These are phyloP conservation scores for Auanema sp. DNA, from an alignment of 2,888 invertebrate genomes.

Conservation along the genomic window DNA sequence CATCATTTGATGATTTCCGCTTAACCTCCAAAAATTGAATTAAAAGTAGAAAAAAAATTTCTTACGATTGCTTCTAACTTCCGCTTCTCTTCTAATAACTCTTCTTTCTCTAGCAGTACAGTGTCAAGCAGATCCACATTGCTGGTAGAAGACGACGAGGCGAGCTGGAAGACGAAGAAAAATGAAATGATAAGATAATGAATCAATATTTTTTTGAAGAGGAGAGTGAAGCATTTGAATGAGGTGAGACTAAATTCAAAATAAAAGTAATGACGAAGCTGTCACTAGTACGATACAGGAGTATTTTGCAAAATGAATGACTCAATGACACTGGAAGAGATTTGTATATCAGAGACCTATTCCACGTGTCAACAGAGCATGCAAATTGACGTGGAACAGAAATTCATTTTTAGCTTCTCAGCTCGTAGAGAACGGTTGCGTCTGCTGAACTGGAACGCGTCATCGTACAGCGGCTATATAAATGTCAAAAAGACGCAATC, in stretches of 20 bases:
- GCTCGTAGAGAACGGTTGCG: no score
- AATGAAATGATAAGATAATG: not conserved
- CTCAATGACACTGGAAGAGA: not conserved
- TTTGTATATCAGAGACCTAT: no score
- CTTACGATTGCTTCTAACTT: slow-evolving; percentile 25
- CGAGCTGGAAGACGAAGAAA: slow-evolving; percentile 13
- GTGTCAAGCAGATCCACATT: slow-evolving; percentile 37
- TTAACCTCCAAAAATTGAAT: not conserved
- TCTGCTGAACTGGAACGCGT: no score
- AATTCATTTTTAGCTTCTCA: no score
- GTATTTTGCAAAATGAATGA: not conserved
- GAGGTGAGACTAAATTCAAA: not conserved
- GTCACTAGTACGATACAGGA: no score
- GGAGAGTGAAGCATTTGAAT: not conserved
- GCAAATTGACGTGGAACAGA: no score
- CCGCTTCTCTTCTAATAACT: slow-evolving; percentile 28
- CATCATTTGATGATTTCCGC: slow-evolving; percentile 25
- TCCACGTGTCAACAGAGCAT: no score
- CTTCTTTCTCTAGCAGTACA: slow-evolving; percentile 41
- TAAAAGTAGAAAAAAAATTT: slow-evolving; percentile 3
- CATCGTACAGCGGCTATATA: slow-evolving; percentile 1
- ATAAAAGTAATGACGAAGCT: no score
- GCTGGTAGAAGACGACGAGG: slow-evolving; percentile 35
- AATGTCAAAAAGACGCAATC: not conserved
- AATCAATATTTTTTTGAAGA: not conserved